Evolutionary conservation across 2,113 vertebrate species (phyloP).

Genomic region (Crotalus tigris): DNA sequence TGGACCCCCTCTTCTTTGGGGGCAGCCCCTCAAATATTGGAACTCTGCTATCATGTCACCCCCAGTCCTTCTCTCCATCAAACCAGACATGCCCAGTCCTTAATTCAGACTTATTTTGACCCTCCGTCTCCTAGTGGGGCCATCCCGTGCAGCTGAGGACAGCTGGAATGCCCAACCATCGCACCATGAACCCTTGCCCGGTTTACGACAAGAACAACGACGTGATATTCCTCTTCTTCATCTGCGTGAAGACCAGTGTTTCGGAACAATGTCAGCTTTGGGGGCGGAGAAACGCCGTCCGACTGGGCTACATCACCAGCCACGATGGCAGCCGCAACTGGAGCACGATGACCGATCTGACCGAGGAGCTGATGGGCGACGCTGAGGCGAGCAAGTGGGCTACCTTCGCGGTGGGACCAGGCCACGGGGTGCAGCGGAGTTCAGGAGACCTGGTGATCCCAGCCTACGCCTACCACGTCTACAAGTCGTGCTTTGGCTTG

Average conservation of each 20-base stretch:
- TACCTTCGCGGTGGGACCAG: slow-evolving; percentile 89
- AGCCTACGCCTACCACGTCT: slow-evolving; percentile 79
- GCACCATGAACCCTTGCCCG: slow-evolving; percentile 77
- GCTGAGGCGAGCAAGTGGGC: slow-evolving; percentile 77
- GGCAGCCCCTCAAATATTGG: no score
- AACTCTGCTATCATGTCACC: neutral
- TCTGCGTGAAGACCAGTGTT: slow-evolving; percentile 77
- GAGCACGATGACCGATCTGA: slow-evolving; percentile 80
- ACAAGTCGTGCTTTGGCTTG: slow-evolving; percentile 50
- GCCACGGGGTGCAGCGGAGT: slow-evolving; percentile 83
- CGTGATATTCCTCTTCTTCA: slow-evolving; percentile 87
- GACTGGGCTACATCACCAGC: slow-evolving; percentile 83
- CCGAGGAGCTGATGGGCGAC: slow-evolving; percentile 71
- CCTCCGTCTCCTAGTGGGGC: slow-evolving; percentile 63
- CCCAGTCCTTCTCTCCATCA: neutral
- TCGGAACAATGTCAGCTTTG: slow-evolving; percentile 77
- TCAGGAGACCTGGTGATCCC: slow-evolving; percentile 84
- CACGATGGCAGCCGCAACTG: slow-evolving; percentile 75
- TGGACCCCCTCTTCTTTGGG: neutral
- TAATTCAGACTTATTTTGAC: neutral
- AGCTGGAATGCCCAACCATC: slow-evolving; percentile 53
- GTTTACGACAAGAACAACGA: slow-evolving; percentile 58
- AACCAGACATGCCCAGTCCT: neutral
- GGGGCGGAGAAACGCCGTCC: slow-evolving; percentile 77
- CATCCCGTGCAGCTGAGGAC: slow-evolving; percentile 36